Conservation (phyloP, 2,113 vertebrate species). For the Tiliqua scincoides region DNA sequence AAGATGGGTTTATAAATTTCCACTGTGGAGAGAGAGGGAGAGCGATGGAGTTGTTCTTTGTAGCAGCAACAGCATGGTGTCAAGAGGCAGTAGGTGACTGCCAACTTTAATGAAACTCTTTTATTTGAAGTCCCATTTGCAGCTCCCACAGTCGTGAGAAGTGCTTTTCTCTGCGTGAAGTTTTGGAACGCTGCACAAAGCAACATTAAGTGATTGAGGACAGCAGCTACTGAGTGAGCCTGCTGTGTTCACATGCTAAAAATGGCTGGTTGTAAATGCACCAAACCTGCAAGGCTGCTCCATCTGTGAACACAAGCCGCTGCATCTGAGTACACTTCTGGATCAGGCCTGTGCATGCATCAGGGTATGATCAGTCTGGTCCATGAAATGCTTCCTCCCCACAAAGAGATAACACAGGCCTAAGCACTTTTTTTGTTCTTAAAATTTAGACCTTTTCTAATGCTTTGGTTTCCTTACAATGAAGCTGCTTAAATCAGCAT, state of each 20-base stretch:
- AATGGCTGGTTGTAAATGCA: neutral
- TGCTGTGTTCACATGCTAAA: constrained; percentile 5
- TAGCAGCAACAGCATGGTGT: constrained; percentile 25
- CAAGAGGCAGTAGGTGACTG: constrained; percentile 37
- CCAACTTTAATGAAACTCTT: constrained; percentile 55
- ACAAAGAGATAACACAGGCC: neutral
- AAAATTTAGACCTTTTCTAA: too few species aligned
- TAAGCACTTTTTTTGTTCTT: too few species aligned
- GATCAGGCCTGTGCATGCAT: neutral
- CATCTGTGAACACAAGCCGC: too few species aligned
- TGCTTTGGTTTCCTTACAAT: too few species aligned
- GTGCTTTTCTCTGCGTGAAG: neutral
- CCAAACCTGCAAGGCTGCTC: neutral
- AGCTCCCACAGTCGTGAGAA: constrained; percentile 4
- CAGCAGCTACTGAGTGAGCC: neutral
- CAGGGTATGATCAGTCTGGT: neutral
- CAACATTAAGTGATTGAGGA: neutral
- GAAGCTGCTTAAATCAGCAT: too few species aligned
- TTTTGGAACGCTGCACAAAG: neutral
- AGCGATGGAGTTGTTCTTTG: constrained; percentile 30
- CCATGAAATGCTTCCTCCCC: neutral
- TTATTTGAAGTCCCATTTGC: neutral
- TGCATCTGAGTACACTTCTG: neutral
- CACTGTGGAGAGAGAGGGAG: neutral
- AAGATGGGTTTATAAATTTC: constrained; percentile 35